Conservation (phyloP, 2,888 invertebrate genomes). For the Bombylius major region DNA sequence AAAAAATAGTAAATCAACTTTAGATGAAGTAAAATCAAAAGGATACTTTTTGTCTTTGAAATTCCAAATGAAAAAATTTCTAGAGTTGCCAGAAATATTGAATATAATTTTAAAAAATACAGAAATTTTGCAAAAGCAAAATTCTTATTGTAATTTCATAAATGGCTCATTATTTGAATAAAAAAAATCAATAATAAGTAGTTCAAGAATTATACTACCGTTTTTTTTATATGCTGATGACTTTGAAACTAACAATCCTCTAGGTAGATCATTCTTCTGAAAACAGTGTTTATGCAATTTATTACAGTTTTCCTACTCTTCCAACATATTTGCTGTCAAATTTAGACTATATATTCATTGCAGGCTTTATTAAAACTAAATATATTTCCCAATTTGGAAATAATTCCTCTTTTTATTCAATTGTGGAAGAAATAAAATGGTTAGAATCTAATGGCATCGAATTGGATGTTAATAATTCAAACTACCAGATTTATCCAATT, state of each 20-base stretch:
- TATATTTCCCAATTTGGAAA: background rate
- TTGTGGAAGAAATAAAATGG: background rate
- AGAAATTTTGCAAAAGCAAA: no score
- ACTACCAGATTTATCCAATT: background rate
- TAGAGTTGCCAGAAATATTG: no score
- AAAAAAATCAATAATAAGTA: no score
- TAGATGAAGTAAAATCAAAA: no score
- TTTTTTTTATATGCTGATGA: no score
- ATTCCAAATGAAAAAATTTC: no score
- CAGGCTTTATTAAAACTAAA: background rate
- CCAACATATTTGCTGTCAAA: background rate
- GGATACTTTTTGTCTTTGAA: no score
- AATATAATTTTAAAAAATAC: no score
- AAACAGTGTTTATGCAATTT: background rate
- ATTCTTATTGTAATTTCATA: no score
- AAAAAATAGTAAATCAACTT: no score
- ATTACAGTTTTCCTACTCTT: background rate
- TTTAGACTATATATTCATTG: background rate
- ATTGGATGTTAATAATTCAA: background rate
- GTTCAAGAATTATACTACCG: no score
- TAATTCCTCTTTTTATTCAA: background rate
- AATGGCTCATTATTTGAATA: no score
- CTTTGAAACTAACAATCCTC: background rate
- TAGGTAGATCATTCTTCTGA: constrained; percentile 1
- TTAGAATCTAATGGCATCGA: background rate